Base-by-base conservation (phyloP, 1,140 invertebrate genomes). In the Hylaeus volcanicus region DNA sequence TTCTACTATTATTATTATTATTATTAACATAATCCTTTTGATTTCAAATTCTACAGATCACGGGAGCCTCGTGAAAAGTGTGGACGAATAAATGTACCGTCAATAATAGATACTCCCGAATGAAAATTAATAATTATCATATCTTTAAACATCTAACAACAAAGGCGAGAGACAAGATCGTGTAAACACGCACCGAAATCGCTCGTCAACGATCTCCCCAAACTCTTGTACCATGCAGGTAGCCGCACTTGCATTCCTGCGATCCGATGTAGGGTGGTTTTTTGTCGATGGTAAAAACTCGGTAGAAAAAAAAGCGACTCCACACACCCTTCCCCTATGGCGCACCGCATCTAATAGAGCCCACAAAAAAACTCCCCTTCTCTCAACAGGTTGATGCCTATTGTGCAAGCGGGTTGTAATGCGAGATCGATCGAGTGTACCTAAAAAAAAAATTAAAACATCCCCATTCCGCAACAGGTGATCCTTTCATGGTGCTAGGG, bases 321-420 rank as follows among this genome's bases (percentile, higher is more conserved):
- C 74, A 71, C 63, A 53, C 75, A 82, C 73, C 51, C 66, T 83
- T 78, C 78, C 76, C 75, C 60, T 65, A 51, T 56, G 37, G 15
- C 56, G 43, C 11, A 9, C 58, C 71, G 83, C 60, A 37, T 37
- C 82, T 88, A 86, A 88, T 81, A 68, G 77, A 74, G 78, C 61
- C 55, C 14, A 12, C 39, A 86, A 8, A 88, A 89, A 90, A 89
- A 82, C 87, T 87, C 89, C 89, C 88, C 88, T 85, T 86, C 85
- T 51, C 37, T 83, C 78, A 68, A 83, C 89, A 90, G 87, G 88
- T 90, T 86, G 82, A 86, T 88, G 79, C 58, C 76, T 12, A 89
- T 89, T 88, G 86, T 88, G 70, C 15, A 68, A 77, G 58, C 68
- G 56, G 26, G 41, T 84, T 68, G 82, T 87, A 86, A 86, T 37